Evolutionary conservation across 2,797 vertebrate species (phyloP), one percentile per base, ranked within the genome.

Genomic region (Xiphorhynchus erythropygius): DNA sequence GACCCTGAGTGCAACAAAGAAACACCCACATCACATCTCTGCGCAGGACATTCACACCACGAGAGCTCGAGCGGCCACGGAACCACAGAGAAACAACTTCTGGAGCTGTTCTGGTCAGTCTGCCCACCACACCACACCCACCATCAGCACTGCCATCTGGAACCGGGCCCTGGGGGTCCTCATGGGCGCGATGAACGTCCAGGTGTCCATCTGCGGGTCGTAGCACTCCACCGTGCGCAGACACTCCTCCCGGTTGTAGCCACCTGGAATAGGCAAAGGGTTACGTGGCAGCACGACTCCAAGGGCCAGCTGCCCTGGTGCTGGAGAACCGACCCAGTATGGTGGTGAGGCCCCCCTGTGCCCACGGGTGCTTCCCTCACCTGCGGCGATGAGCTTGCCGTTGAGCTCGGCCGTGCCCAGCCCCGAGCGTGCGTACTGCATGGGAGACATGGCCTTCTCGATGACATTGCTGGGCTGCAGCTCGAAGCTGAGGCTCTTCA

Each of bases 121-220:
- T 10, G 42, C 42, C 63, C 57, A 8, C 35, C 57, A 27, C 57
- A 4, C 30, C 11, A 10, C 60, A 96, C 96, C 42, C 97, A 99
- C 99, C 99, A 99, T 99, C 37, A 99, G 97, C 74, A 99, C 99
- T 1, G 99, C 99, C 99, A 99, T 99, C 97, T 99, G 99, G 97
- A 99, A 99, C 52, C 99, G 98, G 79, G 99, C 99, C 97, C 99
- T 98, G 3, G 99, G 99, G 33, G 99, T 99, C 95, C 99, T 98
- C 99, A 99, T 99, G 3, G 99, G 99, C 5, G 99, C 98, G 3
- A 99, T 97, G 96, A 99, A 99, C 27, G 98, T 99, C 99, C 99
- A 99, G 35, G 97, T 91, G 97, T 99, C 98, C 47, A 98, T 98
- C 22, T 97, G 98, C 11, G 99, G 99, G 95, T 99, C 98, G 4